These are phyloP conservation scores for Limosa lapponica DNA, from an alignment of 2,797 vertebrate genomes.

Conservation along the genomic window DNA sequence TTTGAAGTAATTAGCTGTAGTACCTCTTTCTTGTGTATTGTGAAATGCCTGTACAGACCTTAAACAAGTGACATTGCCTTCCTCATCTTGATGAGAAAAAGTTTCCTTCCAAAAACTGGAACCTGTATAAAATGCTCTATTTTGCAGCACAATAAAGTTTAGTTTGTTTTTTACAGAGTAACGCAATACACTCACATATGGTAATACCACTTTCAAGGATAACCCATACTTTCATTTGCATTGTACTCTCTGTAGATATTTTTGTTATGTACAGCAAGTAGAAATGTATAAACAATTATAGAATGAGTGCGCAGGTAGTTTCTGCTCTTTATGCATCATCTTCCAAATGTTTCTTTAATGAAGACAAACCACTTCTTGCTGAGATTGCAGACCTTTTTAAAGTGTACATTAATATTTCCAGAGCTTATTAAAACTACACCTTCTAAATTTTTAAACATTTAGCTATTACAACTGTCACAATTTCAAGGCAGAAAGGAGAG, in stretches of 20 bases:
- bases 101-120: background rate
- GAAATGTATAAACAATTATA: background rate
- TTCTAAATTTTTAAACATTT: conserved; percentile 41
- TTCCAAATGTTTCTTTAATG: conserved; percentile 34
- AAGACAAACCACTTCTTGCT: conserved; percentile 32
- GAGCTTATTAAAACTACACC: conserved; percentile 15
- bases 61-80: background rate
- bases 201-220: background rate
- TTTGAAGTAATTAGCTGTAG: background rate
- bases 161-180: background rate
- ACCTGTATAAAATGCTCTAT: background rate
- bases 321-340: background rate
- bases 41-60: background rate
- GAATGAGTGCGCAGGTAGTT: background rate
- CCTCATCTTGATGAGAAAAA: background rate
- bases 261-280: background rate
- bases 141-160: background rate
- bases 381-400: background rate
- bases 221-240: background rate
- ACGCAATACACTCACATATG: background rate
- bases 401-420: conserved; percentile 22
- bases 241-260: background rate
- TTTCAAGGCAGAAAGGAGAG: background rate
- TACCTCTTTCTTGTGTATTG: background rate
- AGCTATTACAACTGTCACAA: background rate